Percentiles rank a stretch among this genome's conserved stretches.
Evolutionary conservation across 2,888 invertebrate genomes (phyloP).

Genomic region (Hyalella azteca): DNA sequence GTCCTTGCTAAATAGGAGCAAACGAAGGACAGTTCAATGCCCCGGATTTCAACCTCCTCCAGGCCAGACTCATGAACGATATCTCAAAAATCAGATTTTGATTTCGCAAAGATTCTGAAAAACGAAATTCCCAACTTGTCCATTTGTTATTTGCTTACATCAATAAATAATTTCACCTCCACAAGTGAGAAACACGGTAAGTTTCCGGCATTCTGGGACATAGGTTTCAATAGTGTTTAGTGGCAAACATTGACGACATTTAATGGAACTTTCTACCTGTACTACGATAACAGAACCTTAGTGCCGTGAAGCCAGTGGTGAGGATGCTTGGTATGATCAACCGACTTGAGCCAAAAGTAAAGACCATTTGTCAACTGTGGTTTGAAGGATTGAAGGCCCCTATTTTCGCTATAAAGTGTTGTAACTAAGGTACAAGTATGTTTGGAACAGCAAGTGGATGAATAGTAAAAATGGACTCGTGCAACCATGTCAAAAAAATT

Average conservation of each 20-base stretch:
- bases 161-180: slow-evolving; percentile 74
- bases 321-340: slow-evolving; percentile 88
- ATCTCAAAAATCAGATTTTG: slow-evolving; percentile 73
- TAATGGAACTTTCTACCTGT: slow-evolving; percentile 88
- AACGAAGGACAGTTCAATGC: slow-evolving; percentile 44
- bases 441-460: slow-evolving; percentile 94
- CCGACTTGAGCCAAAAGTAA: slow-evolving; percentile 81
- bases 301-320: slow-evolving; percentile 77
- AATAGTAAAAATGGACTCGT: slow-evolving; percentile 89
- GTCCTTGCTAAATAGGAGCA: slow-evolving; percentile 44
- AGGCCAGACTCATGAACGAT: slow-evolving; percentile 70
- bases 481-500: too few relatives aligned
- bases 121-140: slow-evolving; percentile 82
- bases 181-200: slow-evolving; percentile 79
- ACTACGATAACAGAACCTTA: slow-evolving; percentile 79
- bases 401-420: slow-evolving; percentile 72
- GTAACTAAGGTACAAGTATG: slow-evolving; percentile 92
- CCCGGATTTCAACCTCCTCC: slow-evolving; percentile 59
- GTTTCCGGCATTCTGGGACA: slow-evolving; percentile 85
- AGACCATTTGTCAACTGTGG: slow-evolving; percentile 88
- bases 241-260: slow-evolving; percentile 85
- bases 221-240: slow-evolving; percentile 91
- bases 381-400: slow-evolving; percentile 84
- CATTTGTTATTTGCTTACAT: slow-evolving; percentile 82
- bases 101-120: slow-evolving; percentile 67